Evolutionary conservation across 2,113 vertebrate species (phyloP), one percentile per base, ranked within the genome.

Genomic region (Poeciliopsis prolifica): DNA sequence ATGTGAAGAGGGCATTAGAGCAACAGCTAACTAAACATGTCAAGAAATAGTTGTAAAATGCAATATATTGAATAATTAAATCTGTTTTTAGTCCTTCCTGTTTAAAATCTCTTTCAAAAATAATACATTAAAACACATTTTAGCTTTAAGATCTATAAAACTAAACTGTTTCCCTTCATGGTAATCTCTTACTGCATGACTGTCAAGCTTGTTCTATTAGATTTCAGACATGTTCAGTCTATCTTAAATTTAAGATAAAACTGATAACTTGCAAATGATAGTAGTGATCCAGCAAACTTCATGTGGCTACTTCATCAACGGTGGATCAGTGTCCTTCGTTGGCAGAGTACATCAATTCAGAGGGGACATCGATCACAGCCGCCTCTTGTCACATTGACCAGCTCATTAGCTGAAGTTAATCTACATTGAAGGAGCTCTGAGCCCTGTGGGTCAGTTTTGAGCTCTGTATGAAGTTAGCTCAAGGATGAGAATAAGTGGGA

Each of bases 371-470:
- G 90, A 94, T 94, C 91, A 92, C 82, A 70, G 86, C 81, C 65
- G 73, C 92, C 86, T 75, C 86, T 84, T 70, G 82, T 92, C 89
- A 88, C 88, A 91, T 82, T 92, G 92, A 93, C 90, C 88, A 88
- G 89, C 91, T 92, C 93, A 92, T 93, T 94, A 93, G 86, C 79
- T 78, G 84, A 81, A 90, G 89, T 88, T 92, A 92, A 92, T 92
- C 86, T 92, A 91, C 75, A 51, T 81, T 40, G 33, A 78, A 76
- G 83, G 81, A 88, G 85, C 85, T 68, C 70, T 65, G 85, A 80
- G 83, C 80, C 65, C 78, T 78, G 70, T 75, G 48, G 82, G 86
- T 87, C 89, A 84, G 75, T 70, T 48, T 48, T 48, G 44, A 19
- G 44, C 68, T 77, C 63, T 80, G 73, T 42, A 69, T 42, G 77